A percentile compares a stretch with the other conserved stretches of the same genome.
These are phyloP conservation scores for Ecliptopera silaceata DNA, from an alignment of 2,888 invertebrate genomes.

Conservation along the genomic window DNA sequence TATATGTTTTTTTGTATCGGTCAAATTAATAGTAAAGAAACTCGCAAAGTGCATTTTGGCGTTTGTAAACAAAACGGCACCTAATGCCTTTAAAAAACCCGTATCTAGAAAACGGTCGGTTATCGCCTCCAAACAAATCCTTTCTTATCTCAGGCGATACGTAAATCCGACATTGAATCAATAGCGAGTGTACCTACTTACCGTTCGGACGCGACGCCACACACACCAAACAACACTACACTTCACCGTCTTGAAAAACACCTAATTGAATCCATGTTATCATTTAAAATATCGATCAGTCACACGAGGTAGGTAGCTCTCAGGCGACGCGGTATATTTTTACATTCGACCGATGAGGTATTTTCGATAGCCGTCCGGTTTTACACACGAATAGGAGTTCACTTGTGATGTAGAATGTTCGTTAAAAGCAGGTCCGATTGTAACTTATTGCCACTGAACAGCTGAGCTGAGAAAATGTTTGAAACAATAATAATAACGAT, in stretches of 20 bases:
- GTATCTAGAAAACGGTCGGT: slow-evolving; percentile 43
- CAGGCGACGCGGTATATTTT: slow-evolving; percentile 77
- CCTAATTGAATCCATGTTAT: slow-evolving; percentile 81
- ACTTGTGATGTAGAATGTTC: slow-evolving; percentile 28
- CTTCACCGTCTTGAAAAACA: slow-evolving; percentile 70
- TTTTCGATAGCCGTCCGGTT: slow-evolving; percentile 61
- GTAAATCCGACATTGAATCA: slow-evolving; percentile 69
- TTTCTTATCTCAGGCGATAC: slow-evolving; percentile 61
- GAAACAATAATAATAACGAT: slow-evolving; percentile 74
- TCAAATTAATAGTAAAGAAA: neutral
- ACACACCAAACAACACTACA: slow-evolving; percentile 51
- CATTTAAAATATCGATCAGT: slow-evolving; percentile 83
- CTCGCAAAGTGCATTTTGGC: neutral
- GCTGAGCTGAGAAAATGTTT: slow-evolving; percentile 78
- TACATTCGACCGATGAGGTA: slow-evolving; percentile 73
- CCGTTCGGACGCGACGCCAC: slow-evolving; percentile 40
- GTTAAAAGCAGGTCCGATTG: slow-evolving; percentile 31
- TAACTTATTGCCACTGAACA: slow-evolving; percentile 69
- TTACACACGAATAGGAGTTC: slow-evolving; percentile 43
- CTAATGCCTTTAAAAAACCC: slow-evolving; percentile 22
- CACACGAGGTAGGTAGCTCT: slow-evolving; percentile 74
- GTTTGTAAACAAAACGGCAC: slow-evolving; percentile 25
- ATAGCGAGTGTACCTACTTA: slow-evolving; percentile 50
- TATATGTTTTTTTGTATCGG: too few species aligned
- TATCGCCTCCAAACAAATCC: slow-evolving; percentile 74